Conservation (phyloP, 1,140 invertebrate genomes). For the Drosophila neocordata region DNA sequence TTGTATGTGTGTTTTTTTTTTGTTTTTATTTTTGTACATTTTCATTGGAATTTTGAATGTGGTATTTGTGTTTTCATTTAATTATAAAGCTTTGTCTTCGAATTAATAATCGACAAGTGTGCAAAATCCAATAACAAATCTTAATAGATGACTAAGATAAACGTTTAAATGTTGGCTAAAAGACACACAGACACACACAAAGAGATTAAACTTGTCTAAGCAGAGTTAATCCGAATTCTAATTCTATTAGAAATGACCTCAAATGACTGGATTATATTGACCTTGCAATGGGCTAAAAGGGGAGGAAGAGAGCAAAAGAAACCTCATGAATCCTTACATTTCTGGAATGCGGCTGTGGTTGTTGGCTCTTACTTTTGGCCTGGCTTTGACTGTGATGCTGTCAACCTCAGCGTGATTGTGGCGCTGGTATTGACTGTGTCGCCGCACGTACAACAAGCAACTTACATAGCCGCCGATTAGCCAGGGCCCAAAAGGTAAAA, state of each 20-base stretch:
- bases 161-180: neutral
- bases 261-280: constrained; percentile 55
- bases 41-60: constrained; percentile 18
- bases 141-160: constrained; percentile 31
- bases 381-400: constrained; percentile 29
- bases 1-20: neutral
- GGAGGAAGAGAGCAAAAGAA: constrained; percentile 13
- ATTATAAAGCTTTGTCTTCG: constrained; percentile 62
- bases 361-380: constrained; percentile 43
- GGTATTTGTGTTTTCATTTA: constrained; percentile 66
- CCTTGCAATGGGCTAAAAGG: constrained; percentile 53
- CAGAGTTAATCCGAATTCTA: constrained; percentile 26
- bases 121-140: neutral
- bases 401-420: constrained; percentile 2
- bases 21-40: neutral
- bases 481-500: constrained; percentile 64
- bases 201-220: constrained; percentile 3
- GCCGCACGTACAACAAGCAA: constrained; percentile 79
- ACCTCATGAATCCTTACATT: constrained; percentile 67
- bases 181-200: no score
- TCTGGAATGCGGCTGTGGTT: constrained; percentile 75
- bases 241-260: neutral
- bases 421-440: constrained; percentile 51
- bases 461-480: constrained; percentile 81
- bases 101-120: constrained; percentile 40